Conservation (phyloP, 2,113 vertebrate genomes). For the Nycticebus coucang region DNA sequence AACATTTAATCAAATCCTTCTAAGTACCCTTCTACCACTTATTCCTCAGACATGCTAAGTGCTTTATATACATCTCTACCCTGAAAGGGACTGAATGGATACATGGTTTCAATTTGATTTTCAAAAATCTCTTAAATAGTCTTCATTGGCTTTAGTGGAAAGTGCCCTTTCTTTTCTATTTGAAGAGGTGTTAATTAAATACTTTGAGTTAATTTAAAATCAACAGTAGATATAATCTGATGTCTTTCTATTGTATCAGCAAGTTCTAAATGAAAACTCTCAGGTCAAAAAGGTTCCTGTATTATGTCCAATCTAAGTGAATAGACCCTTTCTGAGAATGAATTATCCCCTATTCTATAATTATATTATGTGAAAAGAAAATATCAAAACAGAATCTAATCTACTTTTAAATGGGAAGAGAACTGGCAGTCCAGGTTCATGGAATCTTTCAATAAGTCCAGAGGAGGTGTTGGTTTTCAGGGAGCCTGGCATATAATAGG, state of each 20-base stretch:
- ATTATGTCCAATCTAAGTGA: slow-evolving; percentile 58
- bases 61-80: slow-evolving; percentile 9
- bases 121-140: slow-evolving; percentile 63
- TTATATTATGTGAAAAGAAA: neutral
- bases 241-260: slow-evolving; percentile 67
- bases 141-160: slow-evolving; percentile 49
- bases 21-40: neutral
- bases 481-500: neutral
- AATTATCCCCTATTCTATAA: neutral
- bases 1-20: slow-evolving; percentile 61
- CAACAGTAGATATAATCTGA: slow-evolving; percentile 68
- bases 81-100: slow-evolving; percentile 55
- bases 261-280: slow-evolving; percentile 61
- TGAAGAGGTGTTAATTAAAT: slow-evolving; percentile 78
- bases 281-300: slow-evolving; percentile 17
- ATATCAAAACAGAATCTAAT: neutral
- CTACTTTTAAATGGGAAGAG: slow-evolving; percentile 13
- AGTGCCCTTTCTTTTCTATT: slow-evolving; percentile 59
- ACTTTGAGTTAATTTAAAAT: slow-evolving; percentile 75
- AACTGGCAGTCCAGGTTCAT: neutral
- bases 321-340: neutral
- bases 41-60: slow-evolving; percentile 55
- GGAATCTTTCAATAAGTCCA: neutral
- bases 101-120: slow-evolving; percentile 62
- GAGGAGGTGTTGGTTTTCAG: neutral